These are phyloP conservation scores for Diabrotica virgifera DNA, from an alignment of 1,140 invertebrate species.

Conservation along the genomic window DNA sequence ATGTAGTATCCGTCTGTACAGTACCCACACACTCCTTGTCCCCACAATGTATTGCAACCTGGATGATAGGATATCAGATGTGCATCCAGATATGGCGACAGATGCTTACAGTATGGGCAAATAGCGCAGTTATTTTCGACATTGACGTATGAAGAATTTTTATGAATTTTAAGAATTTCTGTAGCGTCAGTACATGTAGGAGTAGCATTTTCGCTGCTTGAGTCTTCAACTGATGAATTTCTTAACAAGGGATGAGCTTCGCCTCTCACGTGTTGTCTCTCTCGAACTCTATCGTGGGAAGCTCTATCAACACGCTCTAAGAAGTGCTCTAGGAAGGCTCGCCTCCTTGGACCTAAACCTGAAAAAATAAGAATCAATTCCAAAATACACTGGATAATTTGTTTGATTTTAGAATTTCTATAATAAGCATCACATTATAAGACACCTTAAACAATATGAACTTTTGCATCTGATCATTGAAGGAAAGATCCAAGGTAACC, in stretches of 20 bases:
- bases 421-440: too few relatives aligned
- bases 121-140: slow-evolving; percentile 24
- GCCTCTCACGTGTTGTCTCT: slow-evolving; percentile 49
- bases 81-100: slow-evolving; percentile 40
- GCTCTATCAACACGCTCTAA: slow-evolving; percentile 26
- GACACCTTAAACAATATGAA: too few relatives aligned
- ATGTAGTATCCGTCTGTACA: slow-evolving; percentile 49
- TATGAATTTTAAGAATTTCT: background rate
- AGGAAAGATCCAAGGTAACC: too few relatives aligned
- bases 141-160: slow-evolving; percentile 15
- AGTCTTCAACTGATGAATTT: slow-evolving; percentile 14
- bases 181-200: background rate
- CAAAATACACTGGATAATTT: too few relatives aligned
- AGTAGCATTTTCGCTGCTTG: background rate
- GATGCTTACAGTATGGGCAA: slow-evolving; percentile 45
- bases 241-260: slow-evolving; percentile 48
- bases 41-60: slow-evolving; percentile 50
- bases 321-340: slow-evolving; percentile 19
- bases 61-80: slow-evolving; percentile 50
- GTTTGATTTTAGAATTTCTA: too few relatives aligned
- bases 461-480: too few relatives aligned
- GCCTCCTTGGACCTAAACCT: slow-evolving; percentile 22
- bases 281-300: slow-evolving; percentile 39
- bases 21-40: slow-evolving; percentile 50
- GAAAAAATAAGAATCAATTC: background rate